phyloP scores from a whole-genome alignment of 2,888 invertebrate genomes.

The Pammene fasciana region DNA sequence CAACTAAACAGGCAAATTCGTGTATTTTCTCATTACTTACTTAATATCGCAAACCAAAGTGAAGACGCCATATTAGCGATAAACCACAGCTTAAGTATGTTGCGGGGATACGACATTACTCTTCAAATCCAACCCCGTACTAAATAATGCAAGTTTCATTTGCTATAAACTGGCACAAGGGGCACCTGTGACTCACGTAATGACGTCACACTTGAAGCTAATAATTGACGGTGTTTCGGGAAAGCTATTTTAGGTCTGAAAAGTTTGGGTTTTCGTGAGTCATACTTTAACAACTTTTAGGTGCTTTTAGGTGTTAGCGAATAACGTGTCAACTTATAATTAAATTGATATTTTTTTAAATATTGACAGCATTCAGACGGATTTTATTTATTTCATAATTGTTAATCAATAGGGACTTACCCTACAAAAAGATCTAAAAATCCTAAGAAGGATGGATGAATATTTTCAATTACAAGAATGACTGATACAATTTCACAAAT shows the following conservation, averaged over 20 bases:
- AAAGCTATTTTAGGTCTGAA: constrained; percentile 20
- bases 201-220: constrained; percentile 23
- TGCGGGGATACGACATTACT: not conserved
- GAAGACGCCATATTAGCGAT: not conserved
- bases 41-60: not conserved
- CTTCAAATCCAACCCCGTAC: constrained; percentile 9
- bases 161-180: constrained; percentile 49
- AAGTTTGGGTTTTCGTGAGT: not conserved
- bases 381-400: too few species aligned
- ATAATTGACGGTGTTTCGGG: constrained; percentile 27
- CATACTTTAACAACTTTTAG: not conserved
- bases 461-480: too few species aligned
- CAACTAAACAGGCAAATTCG: too few species aligned
- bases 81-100: not conserved
- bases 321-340: too few species aligned
- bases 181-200: constrained; percentile 51
- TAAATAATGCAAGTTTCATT: constrained; percentile 47
- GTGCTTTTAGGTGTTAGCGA: too few species aligned
- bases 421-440: too few species aligned
- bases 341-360: too few species aligned
- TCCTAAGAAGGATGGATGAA: too few species aligned
- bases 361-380: too few species aligned
- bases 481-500: too few species aligned
- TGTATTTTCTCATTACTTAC: not conserved
- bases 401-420: too few species aligned